A percentile compares a stretch with the other conserved stretches of the same genome.
These are phyloP conservation scores for Candoia aspera DNA, from an alignment of 2,113 vertebrate genomes.

Conservation along the genomic window DNA sequence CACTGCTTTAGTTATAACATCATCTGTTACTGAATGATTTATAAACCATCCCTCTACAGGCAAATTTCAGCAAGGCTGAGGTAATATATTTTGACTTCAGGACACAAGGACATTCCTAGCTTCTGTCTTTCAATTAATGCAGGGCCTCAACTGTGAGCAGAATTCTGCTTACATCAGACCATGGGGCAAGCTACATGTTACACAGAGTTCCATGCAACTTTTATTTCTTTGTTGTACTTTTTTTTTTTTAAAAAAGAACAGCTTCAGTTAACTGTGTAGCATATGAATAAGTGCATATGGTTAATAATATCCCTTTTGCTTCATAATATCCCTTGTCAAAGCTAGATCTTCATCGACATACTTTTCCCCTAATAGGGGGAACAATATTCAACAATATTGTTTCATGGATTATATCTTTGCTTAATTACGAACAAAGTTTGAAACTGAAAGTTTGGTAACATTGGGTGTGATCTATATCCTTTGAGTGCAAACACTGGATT, in stretches of 20 bases:
- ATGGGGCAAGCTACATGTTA: background rate
- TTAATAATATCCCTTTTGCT: background rate
- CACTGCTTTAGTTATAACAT: slow-evolving; percentile 83
- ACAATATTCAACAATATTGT: background rate
- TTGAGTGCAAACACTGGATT: background rate
- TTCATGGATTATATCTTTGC: background rate
- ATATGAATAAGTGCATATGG: background rate
- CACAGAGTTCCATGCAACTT: background rate
- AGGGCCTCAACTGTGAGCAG: slow-evolving; percentile 26
- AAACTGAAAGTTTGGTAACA: background rate
- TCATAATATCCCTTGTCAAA: background rate
- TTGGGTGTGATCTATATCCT: too few species aligned
- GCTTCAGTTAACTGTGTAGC: background rate
- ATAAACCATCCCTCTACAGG: slow-evolving; percentile 72
- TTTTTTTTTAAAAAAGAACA: background rate
- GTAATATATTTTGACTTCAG: slow-evolving; percentile 66
- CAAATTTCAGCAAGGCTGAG: slow-evolving; percentile 58
- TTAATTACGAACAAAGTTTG: background rate
- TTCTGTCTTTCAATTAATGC: slow-evolving; percentile 29
- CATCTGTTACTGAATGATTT: slow-evolving; percentile 84
- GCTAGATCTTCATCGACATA: too few species aligned
- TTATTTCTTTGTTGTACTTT: background rate
- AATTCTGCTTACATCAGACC: slow-evolving; percentile 9
- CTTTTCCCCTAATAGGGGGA: background rate
- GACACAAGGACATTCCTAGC: slow-evolving; percentile 59